phyloP scores from a whole-genome alignment of 2,113 vertebrate species.

The human (Homo sapiens) region GRCh38 chr5:177872501-177873000 shows the following conservation, averaged over 20 bases:
- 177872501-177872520: no score
- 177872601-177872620: background rate
- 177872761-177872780: background rate
- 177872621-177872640: background rate
- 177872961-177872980: no score
- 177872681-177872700: background rate
- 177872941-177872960: no score
- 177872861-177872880: background rate
- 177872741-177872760: background rate
- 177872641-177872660: background rate
- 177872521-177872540: no score
- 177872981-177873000: no score
- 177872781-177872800: background rate
- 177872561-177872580: background rate
- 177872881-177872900: constrained; percentile 16
- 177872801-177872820: background rate
- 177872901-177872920: background rate
- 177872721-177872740: background rate
- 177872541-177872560: no score
- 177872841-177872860: background rate
- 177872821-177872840: background rate
- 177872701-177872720: background rate
- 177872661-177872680: background rate
- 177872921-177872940: no score
- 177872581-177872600: background rate